phyloP scores from a whole-genome alignment of 2,113 vertebrate genomes.

The Tachuris rubrigastra region DNA sequence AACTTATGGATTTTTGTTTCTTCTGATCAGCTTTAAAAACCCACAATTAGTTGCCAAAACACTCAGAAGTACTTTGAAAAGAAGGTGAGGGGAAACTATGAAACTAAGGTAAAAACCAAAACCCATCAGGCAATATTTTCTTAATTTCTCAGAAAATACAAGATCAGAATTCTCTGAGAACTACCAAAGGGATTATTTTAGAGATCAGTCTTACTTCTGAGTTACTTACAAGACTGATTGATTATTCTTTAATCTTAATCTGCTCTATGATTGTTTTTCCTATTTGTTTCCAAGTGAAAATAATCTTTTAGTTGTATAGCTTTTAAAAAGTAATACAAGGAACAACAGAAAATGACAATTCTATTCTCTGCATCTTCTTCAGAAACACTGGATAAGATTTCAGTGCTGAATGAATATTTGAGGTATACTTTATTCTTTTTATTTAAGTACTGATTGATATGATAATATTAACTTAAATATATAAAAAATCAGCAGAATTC shows the following conservation, averaged over 20 bases:
- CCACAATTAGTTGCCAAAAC: neutral
- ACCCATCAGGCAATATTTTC: accelerated
- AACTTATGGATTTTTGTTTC: neutral
- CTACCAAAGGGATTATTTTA: neutral
- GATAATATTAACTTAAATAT: neutral
- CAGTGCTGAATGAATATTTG: neutral
- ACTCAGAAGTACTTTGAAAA: neutral
- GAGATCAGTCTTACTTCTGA: neutral
- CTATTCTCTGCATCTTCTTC: neutral
- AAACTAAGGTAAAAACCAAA: neutral
- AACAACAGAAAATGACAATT: neutral
- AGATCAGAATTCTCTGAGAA: neutral
- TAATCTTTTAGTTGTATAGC: neutral
- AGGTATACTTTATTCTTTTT: neutral
- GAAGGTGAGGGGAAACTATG: neutral
- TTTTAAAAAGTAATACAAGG: neutral
- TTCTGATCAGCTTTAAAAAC: neutral
- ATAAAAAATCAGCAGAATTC: neutral
- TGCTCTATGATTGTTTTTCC: neutral
- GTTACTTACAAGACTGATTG: neutral
- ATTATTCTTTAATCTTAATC: neutral
- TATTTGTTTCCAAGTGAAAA: neutral
- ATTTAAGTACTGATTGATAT: neutral
- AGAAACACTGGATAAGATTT: neutral
- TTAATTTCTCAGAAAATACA: neutral